Conservation (phyloP, 1,140 invertebrate genomes). For the Penaeus indicus region DNA sequence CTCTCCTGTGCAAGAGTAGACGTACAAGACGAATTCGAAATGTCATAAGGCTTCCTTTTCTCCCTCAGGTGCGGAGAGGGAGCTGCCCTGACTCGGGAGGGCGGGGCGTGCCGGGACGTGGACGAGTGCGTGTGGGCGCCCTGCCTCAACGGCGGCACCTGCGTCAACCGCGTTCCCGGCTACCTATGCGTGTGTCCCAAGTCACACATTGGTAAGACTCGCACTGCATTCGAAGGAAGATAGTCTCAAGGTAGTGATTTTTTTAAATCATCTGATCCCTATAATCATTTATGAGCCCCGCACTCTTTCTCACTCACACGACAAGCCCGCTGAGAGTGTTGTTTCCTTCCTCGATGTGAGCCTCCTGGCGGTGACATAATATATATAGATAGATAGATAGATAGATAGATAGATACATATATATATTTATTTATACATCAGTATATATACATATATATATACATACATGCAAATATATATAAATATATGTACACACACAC, state of each 20-base stretch:
- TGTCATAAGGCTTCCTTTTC: neutral
- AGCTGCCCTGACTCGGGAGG: neutral
- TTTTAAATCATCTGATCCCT: no score
- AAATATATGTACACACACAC: no score
- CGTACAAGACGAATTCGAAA: no score
- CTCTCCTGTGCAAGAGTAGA: no score
- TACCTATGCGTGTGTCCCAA: conserved; percentile 86
- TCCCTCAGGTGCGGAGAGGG: conserved; percentile 34
- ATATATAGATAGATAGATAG: no score
- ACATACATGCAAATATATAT: no score
- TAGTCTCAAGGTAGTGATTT: no score
- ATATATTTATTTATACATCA: no score
- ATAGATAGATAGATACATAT: no score
- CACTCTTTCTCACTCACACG: neutral
- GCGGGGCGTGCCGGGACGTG: conserved; percentile 35
- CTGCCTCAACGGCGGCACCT: conserved; percentile 86
- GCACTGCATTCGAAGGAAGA: no score
- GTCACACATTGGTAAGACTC: conserved; percentile 1
- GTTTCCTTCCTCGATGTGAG: neutral
- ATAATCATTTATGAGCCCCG: no score
- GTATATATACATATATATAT: no score
- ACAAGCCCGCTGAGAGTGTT: neutral
- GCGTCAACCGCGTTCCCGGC: conserved; percentile 82
- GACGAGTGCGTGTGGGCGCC: conserved; percentile 92
- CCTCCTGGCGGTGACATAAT: neutral